Evolutionary conservation across 2,113 vertebrate species (phyloP).

Genomic region (Rhizomys pruinosus): DNA sequence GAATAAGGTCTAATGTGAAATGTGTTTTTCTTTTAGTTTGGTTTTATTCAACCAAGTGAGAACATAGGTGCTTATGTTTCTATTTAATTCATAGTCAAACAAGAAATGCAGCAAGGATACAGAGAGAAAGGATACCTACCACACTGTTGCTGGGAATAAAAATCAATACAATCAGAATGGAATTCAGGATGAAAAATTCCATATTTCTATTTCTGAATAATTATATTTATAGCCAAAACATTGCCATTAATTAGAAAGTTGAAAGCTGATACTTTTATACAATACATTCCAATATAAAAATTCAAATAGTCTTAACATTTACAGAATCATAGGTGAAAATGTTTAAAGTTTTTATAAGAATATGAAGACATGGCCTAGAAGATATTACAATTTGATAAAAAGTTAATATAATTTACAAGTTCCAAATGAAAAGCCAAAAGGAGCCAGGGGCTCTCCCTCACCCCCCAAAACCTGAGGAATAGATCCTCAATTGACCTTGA

Average conservation of each 20-base stretch:
- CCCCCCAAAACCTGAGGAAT: too few species aligned
- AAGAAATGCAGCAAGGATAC: not conserved
- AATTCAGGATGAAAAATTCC: not conserved
- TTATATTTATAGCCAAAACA: not conserved
- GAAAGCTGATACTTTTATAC: not conserved
- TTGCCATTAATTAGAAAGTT: not conserved
- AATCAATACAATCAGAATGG: not conserved
- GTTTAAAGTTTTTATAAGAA: not conserved
- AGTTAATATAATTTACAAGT: not conserved
- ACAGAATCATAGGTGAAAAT: conserved; percentile 9
- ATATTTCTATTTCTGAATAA: not conserved
- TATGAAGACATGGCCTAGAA: not conserved
- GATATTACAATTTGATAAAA: not conserved
- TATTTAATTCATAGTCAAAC: not conserved
- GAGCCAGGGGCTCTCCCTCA: too few species aligned
- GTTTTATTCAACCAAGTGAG: not conserved
- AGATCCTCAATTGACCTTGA: too few species aligned
- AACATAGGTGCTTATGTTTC: not conserved
- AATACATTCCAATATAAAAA: not conserved
- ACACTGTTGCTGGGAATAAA: not conserved
- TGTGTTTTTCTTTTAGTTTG: not conserved
- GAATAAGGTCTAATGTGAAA: not conserved
- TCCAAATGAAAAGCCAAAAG: too few species aligned
- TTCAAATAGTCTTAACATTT: not conserved
- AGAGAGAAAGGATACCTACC: too few species aligned